These are phyloP conservation scores for Bergia sp. DNA, from an alignment of 92 coral and sea anemone species.

Conservation along the genomic window DNA sequence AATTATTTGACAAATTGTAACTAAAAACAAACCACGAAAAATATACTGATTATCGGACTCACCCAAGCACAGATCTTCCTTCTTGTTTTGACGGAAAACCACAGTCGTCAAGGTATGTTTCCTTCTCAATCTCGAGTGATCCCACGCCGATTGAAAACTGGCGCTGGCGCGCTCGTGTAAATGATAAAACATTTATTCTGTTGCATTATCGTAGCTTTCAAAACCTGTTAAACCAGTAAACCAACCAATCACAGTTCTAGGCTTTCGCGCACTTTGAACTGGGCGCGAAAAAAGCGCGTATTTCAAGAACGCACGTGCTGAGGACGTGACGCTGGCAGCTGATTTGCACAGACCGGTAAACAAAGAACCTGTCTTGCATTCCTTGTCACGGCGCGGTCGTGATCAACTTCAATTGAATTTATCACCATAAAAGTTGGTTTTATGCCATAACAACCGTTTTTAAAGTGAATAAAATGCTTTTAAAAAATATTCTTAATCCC, in stretches of 20 bases:
- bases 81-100: not conserved
- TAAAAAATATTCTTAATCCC: no score
- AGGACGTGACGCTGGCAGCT: not conserved
- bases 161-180: not conserved
- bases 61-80: not conserved
- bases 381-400: constrained; percentile 6
- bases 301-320: constrained; percentile 21
- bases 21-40: not conserved
- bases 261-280: constrained; percentile 40
- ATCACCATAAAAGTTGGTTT: no score
- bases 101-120: constrained; percentile 1
- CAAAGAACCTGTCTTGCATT: not conserved
- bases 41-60: not conserved
- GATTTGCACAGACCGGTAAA: constrained; percentile 21
- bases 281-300: constrained; percentile 30
- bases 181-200: constrained; percentile 20
- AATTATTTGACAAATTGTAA: not conserved
- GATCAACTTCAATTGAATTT: no score
- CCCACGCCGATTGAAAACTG: not conserved
- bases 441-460: no score
- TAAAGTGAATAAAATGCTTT: no score
- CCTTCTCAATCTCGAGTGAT: not conserved
- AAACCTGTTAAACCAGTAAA: constrained; percentile 44
- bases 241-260: not conserved
- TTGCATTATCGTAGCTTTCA: not conserved